Evolutionary conservation across 92 coral and sea anemone species (phyloP).

Genomic region (Zoanthus sociatus): DNA sequence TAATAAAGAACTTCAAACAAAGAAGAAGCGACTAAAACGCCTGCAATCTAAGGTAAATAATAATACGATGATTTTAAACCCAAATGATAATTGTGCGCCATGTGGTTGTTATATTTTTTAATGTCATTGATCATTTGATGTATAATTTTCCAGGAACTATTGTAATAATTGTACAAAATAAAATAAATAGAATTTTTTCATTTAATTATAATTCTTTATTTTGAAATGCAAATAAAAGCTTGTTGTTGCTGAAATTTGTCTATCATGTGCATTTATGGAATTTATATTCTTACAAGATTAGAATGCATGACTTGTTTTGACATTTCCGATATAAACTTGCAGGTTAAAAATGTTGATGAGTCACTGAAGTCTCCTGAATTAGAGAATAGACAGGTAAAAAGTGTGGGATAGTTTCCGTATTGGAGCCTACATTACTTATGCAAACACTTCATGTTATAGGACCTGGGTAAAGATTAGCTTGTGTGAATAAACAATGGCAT

Average conservation of each 20-base stretch:
- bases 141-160: not conserved
- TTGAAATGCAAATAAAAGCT: not conserved
- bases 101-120: not conserved
- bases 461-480: too few species aligned
- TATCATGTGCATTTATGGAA: not conserved
- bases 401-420: not conserved
- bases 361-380: not conserved
- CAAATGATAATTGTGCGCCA: not conserved
- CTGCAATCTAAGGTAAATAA: not conserved
- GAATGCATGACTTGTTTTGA: not conserved
- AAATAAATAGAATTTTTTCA: not conserved
- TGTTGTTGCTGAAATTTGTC: not conserved
- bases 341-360: not conserved
- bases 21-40: not conserved
- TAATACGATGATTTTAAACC: not conserved
- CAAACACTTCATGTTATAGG: too few species aligned
- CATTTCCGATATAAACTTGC: constrained; percentile 3
- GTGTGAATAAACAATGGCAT: too few species aligned
- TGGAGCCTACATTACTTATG: too few species aligned
- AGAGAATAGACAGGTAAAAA: not conserved
- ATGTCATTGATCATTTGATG: not conserved
- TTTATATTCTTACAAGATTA: not conserved
- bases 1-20: not conserved
- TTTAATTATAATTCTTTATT: not conserved
- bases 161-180: not conserved